Base-by-base conservation (phyloP, 2,888 invertebrate species). In the Bedellia somnulentella region DNA sequence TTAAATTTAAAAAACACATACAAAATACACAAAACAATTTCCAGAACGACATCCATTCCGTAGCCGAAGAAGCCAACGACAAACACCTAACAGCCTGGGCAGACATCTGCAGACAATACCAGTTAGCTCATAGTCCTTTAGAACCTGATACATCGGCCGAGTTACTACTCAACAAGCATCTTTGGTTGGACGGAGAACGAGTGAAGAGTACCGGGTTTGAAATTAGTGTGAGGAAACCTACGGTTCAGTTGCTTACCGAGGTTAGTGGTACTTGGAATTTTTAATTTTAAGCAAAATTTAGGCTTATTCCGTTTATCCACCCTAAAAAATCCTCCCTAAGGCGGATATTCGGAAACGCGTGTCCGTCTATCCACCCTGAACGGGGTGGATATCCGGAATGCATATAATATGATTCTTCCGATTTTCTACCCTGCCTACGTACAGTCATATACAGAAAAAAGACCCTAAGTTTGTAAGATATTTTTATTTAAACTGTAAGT, bases 81-180 rank as follows among this genome's bases (percentile, higher is more conserved):
- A 93, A 93, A 55, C 95, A 95, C 58, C 81, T 94, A 70, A 83
- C 82, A 1, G 93, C 93, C 11, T 95, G 95, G 95, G 93, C 93
- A 1, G 87, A 88, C 50, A 82, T 89, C 15, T 94, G 94, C 54
- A 80, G 84, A 38, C 70, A 73, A 37, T 85, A 89, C 57, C 76
- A 79, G 25, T 82, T 94, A 15, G 67, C 78, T 38, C 93, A 93
- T 68, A 89, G 93, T 12, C 94, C 94, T 2, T 76, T 95, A 1
- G 90, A 91, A 36, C 94, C 95, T 1, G 90, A 88, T 51, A 86
- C 94, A 52, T 87, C 89, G 43, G 82, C 85, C 40, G 93, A 94
- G 52, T 76, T 89, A 43, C 77, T 95, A 37, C 82, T 87, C 46
- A 87, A 91, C 57, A 86, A 86, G 48, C 87, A 91, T 56, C 77